phyloP scores from a whole-genome alignment of 2,113 vertebrate genomes.

The Tragelaphus scriptus region DNA sequence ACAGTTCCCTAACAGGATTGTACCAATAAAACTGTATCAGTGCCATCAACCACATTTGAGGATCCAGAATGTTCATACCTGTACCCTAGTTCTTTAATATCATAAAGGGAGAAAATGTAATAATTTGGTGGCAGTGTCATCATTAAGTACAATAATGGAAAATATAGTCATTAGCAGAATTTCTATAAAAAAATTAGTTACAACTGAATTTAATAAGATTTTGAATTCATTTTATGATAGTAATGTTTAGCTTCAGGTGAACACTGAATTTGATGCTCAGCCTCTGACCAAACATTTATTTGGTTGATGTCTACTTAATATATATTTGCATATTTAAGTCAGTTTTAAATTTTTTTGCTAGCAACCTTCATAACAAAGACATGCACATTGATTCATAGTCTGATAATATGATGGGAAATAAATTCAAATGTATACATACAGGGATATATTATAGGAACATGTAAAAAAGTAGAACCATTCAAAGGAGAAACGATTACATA shows the following conservation, averaged over 20 bases:
- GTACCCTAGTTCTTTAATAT: background rate
- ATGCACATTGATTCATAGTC: background rate
- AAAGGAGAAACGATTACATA: background rate
- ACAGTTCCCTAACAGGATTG: background rate
- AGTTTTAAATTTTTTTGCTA: background rate
- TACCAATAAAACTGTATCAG: background rate
- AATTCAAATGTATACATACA: background rate
- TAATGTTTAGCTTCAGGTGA: background rate
- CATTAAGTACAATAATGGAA: background rate
- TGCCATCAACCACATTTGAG: background rate
- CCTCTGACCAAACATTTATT: background rate
- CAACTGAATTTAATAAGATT: background rate
- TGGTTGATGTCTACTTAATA: background rate
- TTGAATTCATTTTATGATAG: background rate
- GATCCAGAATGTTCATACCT: background rate
- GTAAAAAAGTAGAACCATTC: background rate
- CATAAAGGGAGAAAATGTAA: background rate
- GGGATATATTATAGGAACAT: background rate
- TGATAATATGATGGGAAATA: background rate
- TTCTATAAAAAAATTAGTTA: background rate
- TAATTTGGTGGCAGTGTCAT: background rate
- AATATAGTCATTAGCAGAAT: background rate
- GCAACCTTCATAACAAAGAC: background rate
- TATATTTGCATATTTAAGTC: background rate
- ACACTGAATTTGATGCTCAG: background rate